phyloP scores from a whole-genome alignment of 2,888 invertebrate genomes.

The Drosophila algonquin region DNA sequence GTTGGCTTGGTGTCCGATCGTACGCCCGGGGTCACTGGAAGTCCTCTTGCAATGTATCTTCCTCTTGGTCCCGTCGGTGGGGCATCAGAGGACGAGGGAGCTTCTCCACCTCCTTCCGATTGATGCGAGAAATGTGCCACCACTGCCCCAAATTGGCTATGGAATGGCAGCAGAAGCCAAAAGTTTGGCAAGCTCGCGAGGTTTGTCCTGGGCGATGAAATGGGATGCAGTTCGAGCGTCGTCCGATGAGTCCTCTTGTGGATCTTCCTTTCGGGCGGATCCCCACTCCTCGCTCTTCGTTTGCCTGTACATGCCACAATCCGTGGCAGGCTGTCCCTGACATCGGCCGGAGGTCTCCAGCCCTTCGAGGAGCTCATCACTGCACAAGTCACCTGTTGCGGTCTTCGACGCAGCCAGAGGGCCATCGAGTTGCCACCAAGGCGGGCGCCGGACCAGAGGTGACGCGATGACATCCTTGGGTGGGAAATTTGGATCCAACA shows the following conservation, averaged over 20 bases:
- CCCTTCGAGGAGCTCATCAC: not conserved
- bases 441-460: not conserved
- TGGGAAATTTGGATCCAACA: not conserved
- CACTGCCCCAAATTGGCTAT: not conserved
- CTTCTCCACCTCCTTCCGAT: not conserved
- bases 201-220: no score
- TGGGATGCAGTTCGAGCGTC: no score
- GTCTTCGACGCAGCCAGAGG: not conserved
- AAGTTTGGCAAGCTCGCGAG: not conserved
- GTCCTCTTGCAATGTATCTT: not conserved
- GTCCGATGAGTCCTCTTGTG: no score
- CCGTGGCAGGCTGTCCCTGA: not conserved
- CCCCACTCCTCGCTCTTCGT: not conserved
- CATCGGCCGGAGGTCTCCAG: not conserved
- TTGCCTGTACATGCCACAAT: not conserved
- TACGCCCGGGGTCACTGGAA: not conserved
- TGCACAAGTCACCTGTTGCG: not conserved
- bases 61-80: not conserved
- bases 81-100: not conserved
- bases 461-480: not conserved
- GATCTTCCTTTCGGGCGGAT: no score
- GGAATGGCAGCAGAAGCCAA: not conserved
- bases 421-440: not conserved
- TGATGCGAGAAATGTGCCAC: not conserved
- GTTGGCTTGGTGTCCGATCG: not conserved